A percentile compares a stretch with the other conserved stretches of the same genome.
These are phyloP conservation scores for Epinephelus malabaricus DNA, from an alignment of 2,797 vertebrate genomes.

Conservation along the genomic window DNA sequence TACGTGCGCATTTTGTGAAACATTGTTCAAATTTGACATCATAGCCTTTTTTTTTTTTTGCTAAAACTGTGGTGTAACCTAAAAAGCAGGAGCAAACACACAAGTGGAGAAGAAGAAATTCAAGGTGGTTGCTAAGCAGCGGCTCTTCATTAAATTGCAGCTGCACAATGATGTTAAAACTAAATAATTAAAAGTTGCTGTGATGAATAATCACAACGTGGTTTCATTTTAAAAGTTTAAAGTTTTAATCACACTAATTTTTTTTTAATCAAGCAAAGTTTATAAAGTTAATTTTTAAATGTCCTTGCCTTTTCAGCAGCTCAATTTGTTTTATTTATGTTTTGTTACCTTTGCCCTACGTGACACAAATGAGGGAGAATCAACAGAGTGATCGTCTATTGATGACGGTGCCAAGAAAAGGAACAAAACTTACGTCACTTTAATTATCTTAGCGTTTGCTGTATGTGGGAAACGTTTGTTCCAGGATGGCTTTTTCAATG, in stretches of 20 bases:
- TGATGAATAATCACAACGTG: slow-evolving; percentile 9
- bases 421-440: slow-evolving; percentile 48
- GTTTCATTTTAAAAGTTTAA: not conserved
- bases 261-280: not conserved
- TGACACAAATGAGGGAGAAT: not conserved
- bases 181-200: not conserved
- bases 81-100: not conserved
- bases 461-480: slow-evolving; percentile 58
- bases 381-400: not conserved
- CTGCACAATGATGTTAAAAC: not conserved
- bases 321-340: not conserved
- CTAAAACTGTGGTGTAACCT: not conserved
- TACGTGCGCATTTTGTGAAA: not conserved
- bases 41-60: too few relatives aligned
- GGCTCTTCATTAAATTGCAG: not conserved
- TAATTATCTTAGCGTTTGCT: slow-evolving; percentile 21
- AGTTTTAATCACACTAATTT: slow-evolving; percentile 1
- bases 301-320: not conserved
- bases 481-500: slow-evolving; percentile 77
- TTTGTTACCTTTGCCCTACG: slow-evolving; percentile 27
- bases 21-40: not conserved
- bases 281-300: not conserved
- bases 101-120: not conserved
- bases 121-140: not conserved
- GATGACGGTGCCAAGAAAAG: slow-evolving; percentile 42